Percentiles rank a stretch among this genome's conserved stretches.
These are phyloP conservation scores for Cervus canadensis DNA, from an alignment of 2,113 vertebrate genomes.

Conservation along the genomic window DNA sequence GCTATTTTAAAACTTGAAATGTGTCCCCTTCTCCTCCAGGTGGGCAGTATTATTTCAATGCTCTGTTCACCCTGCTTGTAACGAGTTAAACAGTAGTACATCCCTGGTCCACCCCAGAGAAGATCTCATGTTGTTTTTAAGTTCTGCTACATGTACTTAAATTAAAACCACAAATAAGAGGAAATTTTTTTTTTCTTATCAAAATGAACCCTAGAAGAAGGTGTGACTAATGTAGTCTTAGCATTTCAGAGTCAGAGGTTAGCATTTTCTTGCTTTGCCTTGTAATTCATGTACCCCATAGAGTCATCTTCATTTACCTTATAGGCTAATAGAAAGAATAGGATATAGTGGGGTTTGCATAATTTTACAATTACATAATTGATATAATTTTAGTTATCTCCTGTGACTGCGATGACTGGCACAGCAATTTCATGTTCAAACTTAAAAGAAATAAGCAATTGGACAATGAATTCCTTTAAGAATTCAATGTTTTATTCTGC, in stretches of 20 bases:
- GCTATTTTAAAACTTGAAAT: background rate
- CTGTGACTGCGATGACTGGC: background rate
- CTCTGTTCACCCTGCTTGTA: background rate
- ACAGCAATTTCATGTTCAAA: background rate
- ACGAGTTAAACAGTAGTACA: background rate
- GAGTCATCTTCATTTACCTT: background rate
- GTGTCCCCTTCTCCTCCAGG: background rate
- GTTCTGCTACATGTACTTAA: background rate
- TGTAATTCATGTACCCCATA: background rate
- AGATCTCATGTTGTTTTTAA: background rate
- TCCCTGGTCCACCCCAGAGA: background rate
- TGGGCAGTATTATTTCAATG: background rate
- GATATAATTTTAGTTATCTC: background rate
- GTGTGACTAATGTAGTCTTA: background rate
- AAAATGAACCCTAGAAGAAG: constrained; percentile 6
- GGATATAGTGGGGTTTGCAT: background rate
- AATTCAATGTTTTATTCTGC: background rate
- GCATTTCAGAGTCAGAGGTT: background rate
- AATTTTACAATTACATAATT: background rate
- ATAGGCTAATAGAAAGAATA: background rate
- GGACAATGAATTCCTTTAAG: background rate
- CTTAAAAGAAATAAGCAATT: background rate
- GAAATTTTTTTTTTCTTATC: background rate
- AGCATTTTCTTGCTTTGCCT: background rate
- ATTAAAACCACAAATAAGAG: background rate